phyloP scores from a whole-genome alignment of 23 tunicate genomes.

The Ascidia mentula region DNA sequence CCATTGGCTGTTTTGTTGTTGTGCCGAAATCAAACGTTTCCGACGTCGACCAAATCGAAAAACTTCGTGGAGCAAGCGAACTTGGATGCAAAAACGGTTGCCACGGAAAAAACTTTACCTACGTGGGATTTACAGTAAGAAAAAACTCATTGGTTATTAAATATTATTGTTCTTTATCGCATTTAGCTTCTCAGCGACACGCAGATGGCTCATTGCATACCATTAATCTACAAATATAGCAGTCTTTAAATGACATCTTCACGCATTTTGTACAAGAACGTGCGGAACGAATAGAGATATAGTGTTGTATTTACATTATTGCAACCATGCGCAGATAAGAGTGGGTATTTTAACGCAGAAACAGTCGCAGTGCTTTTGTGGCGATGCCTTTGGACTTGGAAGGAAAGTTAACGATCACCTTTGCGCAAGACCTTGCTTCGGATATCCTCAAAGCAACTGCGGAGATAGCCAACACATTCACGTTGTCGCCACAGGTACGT shows the following conservation, averaged over 20 bases:
- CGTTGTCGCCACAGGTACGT: constrained; percentile 7
- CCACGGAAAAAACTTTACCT: neutral
- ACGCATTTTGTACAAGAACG: no score
- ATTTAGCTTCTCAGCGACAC: no score
- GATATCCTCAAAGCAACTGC: neutral
- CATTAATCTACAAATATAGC: no score
- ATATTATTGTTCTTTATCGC: no score
- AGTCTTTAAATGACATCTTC: no score
- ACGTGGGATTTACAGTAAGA: neutral
- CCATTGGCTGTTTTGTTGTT: neutral
- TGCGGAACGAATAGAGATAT: no score
- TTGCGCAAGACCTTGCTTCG: neutral
- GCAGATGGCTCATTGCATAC: no score
- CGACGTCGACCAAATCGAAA: neutral
- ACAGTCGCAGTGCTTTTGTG: neutral
- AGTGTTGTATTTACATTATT: no score
- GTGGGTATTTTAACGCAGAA: no score
- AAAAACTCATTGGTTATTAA: neutral
- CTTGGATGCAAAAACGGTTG: neutral
- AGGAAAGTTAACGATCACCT: neutral
- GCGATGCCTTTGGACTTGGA: neutral
- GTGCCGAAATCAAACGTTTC: neutral
- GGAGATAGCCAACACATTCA: neutral
- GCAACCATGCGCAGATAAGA: no score
- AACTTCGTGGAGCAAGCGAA: neutral